These are phyloP conservation scores for Alca torda DNA, from an alignment of 2,797 vertebrate genomes.

Conservation along the genomic window DNA sequence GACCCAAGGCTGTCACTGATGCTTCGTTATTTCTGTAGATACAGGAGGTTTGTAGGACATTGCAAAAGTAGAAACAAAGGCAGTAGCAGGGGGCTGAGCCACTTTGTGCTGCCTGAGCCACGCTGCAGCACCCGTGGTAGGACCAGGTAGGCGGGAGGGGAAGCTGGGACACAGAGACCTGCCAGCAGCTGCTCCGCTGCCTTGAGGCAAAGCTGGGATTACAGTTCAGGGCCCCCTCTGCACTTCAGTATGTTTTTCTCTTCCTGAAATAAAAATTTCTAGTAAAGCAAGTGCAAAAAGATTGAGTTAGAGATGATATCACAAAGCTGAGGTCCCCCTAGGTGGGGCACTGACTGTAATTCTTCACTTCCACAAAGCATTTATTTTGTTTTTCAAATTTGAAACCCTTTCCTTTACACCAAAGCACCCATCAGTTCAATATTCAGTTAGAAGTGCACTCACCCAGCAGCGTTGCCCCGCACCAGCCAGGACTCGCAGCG, in stretches of 20 bases:
- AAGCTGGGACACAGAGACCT: background rate
- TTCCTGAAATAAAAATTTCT: background rate
- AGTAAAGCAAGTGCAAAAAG: background rate
- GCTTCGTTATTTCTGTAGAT: background rate
- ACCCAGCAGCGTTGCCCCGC: background rate
- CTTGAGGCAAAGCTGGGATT: background rate
- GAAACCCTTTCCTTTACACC: background rate
- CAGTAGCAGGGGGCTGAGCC: background rate
- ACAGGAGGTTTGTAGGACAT: background rate
- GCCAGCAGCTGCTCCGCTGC: background rate
- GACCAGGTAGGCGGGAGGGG: background rate
- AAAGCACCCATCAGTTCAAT: background rate
- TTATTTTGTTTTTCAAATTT: background rate
- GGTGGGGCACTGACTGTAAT: background rate
- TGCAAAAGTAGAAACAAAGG: background rate
- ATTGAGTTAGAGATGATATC: background rate
- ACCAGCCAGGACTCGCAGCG: background rate
- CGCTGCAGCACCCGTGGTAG: accelerated
- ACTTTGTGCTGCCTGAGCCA: background rate
- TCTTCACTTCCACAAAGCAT: background rate
- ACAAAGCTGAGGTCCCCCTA: background rate
- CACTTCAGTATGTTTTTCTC: background rate
- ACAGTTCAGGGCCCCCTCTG: background rate
- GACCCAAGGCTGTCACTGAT: background rate
- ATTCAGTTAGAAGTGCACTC: background rate